Base-by-base conservation (phyloP, 1,140 invertebrate genomes). In the Melipona quadrifasciata region DNA sequence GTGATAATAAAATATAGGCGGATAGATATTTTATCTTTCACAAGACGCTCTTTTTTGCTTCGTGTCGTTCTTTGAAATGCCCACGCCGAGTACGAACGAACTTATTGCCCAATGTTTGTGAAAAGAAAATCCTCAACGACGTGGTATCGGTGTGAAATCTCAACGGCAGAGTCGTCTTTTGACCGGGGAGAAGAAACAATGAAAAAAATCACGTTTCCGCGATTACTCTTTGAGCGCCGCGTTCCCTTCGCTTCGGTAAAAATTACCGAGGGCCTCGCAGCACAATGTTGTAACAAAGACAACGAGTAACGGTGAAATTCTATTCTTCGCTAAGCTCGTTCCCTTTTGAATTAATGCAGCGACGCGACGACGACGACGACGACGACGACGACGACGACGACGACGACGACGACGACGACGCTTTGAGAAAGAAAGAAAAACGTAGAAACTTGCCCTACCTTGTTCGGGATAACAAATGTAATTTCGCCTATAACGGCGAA, bases 381-480 rank as follows among this genome's bases (percentile, higher is more conserved):
- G 39, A 39, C 39, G 39, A 39, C 39, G 39, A 39, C 39, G 39
- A 10, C 39, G 39, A 39, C 34, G 34, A 39, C 34, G 34, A 39
- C 34, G 34, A 5, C 4, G 34, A 39, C 34, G 34, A 39, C 39
- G 39, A 39, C 39, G 39, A 10, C 39, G 39, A 8, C 6, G 39
- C 39, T 47, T 47, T 47, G 39, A 47, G 39, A 47, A 47, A 47
- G 51, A 27, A 21, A 31, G 65, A 79, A 27, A 55, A 82, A 64
- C 73, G 21, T 31, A 80, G 34, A 65, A 24, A 53, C 58, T 55
- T 34, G 19, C 4, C 58, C 39, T 47, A 47, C 39, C 39, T 47
- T 47, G 14, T 67, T 19, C 72, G 6, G 21, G 11, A 11, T 19
- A 47, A 82, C 55, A 47, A 77, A 82, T 24, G 80, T 67, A 75